Percentiles rank a stretch among this genome's conserved stretches.
These are phyloP conservation scores for Lucinisca nassula DNA, from an alignment of 2,888 invertebrate species.

Conservation along the genomic window DNA sequence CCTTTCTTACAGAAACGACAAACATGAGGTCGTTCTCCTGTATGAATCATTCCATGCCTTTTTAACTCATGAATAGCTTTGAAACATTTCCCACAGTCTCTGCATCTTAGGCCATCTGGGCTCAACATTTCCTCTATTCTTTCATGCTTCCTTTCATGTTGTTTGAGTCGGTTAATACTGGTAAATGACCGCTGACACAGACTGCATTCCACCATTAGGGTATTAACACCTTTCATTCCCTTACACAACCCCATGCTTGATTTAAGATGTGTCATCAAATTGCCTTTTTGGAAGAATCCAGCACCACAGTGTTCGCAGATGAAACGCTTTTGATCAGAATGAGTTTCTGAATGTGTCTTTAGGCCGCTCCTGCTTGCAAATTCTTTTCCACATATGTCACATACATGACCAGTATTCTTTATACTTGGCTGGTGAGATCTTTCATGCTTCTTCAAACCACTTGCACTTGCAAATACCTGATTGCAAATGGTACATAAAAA, in stretches of 20 bases:
- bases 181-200: background rate
- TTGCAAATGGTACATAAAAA: background rate
- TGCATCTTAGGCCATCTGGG: background rate
- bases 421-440: background rate
- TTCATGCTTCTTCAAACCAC: background rate
- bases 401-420: background rate
- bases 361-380: background rate
- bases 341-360: background rate
- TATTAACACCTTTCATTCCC: background rate
- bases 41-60: background rate
- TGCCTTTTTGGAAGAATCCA: background rate
- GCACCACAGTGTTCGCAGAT: background rate
- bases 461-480: background rate
- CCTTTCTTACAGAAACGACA: background rate
- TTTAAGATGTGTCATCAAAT: background rate
- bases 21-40: background rate
- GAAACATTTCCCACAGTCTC: background rate
- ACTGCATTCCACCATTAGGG: background rate
- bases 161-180: background rate
- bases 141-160: background rate
- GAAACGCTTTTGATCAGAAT: background rate
- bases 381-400: background rate
- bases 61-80: background rate
- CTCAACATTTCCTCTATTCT: background rate
- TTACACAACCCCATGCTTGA: background rate